These are phyloP conservation scores for Brachirus orientalis DNA, from an alignment of 2,113 vertebrate species.

Conservation along the genomic window DNA sequence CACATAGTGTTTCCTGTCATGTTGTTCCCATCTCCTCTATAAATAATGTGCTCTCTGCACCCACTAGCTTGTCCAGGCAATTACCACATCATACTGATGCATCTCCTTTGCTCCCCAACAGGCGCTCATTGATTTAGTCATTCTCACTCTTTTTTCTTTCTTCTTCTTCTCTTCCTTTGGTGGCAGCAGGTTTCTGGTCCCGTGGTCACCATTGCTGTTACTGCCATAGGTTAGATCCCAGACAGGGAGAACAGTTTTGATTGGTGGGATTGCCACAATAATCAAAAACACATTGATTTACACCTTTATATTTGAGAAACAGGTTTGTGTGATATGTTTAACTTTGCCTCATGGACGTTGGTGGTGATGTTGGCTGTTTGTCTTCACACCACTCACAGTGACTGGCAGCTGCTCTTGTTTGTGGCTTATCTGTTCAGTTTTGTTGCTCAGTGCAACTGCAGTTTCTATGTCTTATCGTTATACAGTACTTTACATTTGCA, in stretches of 20 bases:
- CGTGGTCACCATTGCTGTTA: conserved; percentile 59
- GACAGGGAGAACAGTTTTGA: conserved; percentile 41
- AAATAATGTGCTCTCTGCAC: conserved; percentile 73
- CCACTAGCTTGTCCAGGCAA: conserved; percentile 70
- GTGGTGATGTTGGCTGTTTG: no score
- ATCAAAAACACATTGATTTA: conserved; percentile 30
- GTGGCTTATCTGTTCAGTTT: no score
- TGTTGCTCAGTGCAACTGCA: no score
- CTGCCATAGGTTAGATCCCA: conserved; percentile 57
- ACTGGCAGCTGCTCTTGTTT: no score
- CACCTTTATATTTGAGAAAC: no score
- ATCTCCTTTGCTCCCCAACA: conserved; percentile 62
- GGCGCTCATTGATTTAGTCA: conserved; percentile 76
- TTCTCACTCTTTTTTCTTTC: conserved; percentile 18
- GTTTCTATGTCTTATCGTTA: no score
- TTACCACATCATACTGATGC: conserved; percentile 76
- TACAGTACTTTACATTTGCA: no score
- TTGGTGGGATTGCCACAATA: conserved; percentile 51
- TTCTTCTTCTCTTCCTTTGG: conserved; percentile 25
- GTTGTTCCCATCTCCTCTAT: conserved; percentile 65
- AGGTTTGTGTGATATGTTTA: no score
- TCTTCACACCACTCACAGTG: no score
- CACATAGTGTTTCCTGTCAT: conserved; percentile 52
- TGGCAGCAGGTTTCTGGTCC: conserved; percentile 41
- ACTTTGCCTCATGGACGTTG: conserved; percentile 16